These are phyloP conservation scores for Ceyx cyanopectus DNA, from an alignment of 2,113 vertebrate genomes.

Conservation along the genomic window DNA sequence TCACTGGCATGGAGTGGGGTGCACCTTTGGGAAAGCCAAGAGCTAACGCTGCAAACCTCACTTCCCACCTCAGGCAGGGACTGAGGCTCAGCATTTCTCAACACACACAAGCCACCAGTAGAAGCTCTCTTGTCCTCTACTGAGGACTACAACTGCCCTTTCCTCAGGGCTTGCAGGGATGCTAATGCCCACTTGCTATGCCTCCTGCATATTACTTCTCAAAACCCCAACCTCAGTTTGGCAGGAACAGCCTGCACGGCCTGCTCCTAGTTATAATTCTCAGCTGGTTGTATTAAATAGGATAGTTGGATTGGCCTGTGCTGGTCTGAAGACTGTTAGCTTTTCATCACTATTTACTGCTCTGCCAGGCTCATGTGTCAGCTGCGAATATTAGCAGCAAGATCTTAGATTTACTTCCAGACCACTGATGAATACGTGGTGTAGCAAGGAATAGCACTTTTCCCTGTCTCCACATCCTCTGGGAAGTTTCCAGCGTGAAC, in stretches of 20 bases:
- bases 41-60: not conserved
- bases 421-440: not conserved
- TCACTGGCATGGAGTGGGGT: not conserved
- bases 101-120: not conserved
- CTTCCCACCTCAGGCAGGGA: rapidly evolving
- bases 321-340: not conserved
- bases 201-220: not conserved
- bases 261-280: constrained; percentile 34
- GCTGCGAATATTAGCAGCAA: constrained; percentile 15
- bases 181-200: not conserved
- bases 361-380: constrained; percentile 43
- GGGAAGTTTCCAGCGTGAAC: rapidly evolving
- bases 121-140: not conserved
- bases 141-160: not conserved
- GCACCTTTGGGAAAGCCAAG: not conserved
- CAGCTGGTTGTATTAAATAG: constrained; percentile 37
- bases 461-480: not conserved
- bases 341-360: constrained; percentile 42
- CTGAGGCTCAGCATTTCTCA: not conserved
- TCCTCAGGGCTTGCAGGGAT: not conserved
- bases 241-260: constrained; percentile 43
- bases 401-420: constrained; percentile 10
- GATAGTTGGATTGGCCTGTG: not conserved
- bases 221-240: not conserved
- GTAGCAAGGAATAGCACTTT: not conserved